phyloP scores from a whole-genome alignment of 1,140 invertebrate species.

The Streblospio benedicti region DNA sequence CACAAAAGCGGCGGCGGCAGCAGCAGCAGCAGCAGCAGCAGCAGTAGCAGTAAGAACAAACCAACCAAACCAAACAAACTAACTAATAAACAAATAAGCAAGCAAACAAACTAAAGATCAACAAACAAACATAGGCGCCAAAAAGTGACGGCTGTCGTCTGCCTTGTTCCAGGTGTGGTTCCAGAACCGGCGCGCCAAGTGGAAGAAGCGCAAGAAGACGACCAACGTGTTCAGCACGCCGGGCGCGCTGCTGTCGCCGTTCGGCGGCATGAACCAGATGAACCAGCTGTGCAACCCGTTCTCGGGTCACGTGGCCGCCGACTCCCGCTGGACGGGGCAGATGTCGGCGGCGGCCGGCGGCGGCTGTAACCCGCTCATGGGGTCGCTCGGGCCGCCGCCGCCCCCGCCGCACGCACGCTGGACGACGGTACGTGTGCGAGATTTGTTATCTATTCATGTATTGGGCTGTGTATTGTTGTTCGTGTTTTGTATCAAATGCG shows the following conservation, averaged over 20 bases:
- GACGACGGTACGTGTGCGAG: background rate
- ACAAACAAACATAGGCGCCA: no score
- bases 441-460: background rate
- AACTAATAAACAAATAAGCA: no score
- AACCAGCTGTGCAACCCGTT: no score
- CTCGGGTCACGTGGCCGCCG: slow-evolving; percentile 26
- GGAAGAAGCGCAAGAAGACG: slow-evolving; percentile 97
- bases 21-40: no score
- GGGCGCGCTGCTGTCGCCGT: slow-evolving; percentile 73
- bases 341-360: background rate
- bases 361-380: background rate
- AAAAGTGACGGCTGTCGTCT: no score
- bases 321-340: slow-evolving; percentile 9
- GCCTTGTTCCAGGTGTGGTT: slow-evolving; percentile 42
- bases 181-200: slow-evolving; percentile 45
- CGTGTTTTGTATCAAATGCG: no score
- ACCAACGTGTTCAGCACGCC: slow-evolving; percentile 87
- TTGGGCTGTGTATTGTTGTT: no score
- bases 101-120: no score
- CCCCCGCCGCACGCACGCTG: background rate
- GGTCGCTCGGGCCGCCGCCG: background rate
- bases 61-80: no score
- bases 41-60: no score
- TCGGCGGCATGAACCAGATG: slow-evolving; percentile 51
- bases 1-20: no score